Base-by-base conservation (phyloP, 2,797 vertebrate species). In the Lutjanus campechanus region DNA sequence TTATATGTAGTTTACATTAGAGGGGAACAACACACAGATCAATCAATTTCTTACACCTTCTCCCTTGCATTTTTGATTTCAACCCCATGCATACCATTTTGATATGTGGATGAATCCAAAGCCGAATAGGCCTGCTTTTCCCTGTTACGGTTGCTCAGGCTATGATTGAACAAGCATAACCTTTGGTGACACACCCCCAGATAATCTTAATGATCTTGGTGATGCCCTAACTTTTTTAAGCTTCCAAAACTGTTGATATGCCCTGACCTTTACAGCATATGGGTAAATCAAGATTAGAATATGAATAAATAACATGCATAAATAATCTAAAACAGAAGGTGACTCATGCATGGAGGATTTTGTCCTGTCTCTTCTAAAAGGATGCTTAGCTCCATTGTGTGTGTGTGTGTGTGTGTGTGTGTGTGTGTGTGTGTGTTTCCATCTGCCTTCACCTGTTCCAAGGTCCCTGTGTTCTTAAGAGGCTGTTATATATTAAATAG, bases 301-400 rank as follows among this genome's bases (percentile, higher is more conserved):
- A 87, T 85, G 84, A 89, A 90, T 91, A 82, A 90, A 82, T 87
- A 83, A 88, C 90, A 63, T 77, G 85, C 82, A 88, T 86, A 84
- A 77, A 81, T 82, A 80, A 76, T 78, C 69, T 89, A 56, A 79
- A 85, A 84, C 73, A 81, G 76, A 89, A 84, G 79, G 89, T 77
- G 85, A 85, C 53, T 89, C 80, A 86, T 66, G 83, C 82, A 1
- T 90, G 64, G 89, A 91, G 85, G 83, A 83, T 81, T 84, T 73
- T 70, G 43, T 68, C 69, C 65, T 67, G 77, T 83, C 73, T 68
- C 69, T 76, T 85, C 63, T 69, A 70, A 83, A 80, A 82, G 61
- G 60, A 51, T 71, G 66, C 76, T 82, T 62, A 75, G 72, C 73
- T 75, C 41, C 1, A 44, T 78, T 74, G 81, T 69, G 53, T 43